phyloP scores from a whole-genome alignment of 2,113 vertebrate species.

The Zosterops borbonicus region DNA sequence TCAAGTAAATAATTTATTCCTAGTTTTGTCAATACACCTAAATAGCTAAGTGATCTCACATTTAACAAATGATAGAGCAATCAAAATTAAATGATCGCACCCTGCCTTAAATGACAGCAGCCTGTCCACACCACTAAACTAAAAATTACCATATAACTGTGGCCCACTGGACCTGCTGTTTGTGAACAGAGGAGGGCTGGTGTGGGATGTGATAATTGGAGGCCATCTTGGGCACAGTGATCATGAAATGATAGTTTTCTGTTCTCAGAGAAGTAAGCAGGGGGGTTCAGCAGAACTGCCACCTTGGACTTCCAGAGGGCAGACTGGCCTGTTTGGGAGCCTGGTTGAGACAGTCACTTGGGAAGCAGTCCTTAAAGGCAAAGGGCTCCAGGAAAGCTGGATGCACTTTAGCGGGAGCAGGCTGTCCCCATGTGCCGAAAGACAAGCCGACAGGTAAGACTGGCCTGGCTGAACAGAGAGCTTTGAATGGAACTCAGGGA shows the following conservation, averaged over 20 bases:
- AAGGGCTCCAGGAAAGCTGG: no score
- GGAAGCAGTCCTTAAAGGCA: no score
- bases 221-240: no score
- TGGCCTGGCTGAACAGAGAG: no score
- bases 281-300: no score
- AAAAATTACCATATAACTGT: neutral
- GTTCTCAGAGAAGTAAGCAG: no score
- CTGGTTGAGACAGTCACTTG: no score
- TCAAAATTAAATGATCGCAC: neutral
- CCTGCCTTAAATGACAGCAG: neutral
- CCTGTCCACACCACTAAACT: neutral
- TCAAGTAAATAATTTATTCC: neutral
- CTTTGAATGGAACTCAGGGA: no score
- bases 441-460: neutral
- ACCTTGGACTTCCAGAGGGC: no score
- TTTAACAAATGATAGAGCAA: neutral
- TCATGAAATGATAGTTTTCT: no score
- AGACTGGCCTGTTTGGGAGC: no score
- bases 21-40: neutral
- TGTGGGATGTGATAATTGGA: no score
- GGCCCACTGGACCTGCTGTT: neutral
- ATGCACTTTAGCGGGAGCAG: neutral
- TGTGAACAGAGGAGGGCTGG: neutral
- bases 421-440: neutral
- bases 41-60: neutral